phyloP scores from a whole-genome alignment of 1,140 invertebrate genomes.

The Melitaea cinxia region DNA sequence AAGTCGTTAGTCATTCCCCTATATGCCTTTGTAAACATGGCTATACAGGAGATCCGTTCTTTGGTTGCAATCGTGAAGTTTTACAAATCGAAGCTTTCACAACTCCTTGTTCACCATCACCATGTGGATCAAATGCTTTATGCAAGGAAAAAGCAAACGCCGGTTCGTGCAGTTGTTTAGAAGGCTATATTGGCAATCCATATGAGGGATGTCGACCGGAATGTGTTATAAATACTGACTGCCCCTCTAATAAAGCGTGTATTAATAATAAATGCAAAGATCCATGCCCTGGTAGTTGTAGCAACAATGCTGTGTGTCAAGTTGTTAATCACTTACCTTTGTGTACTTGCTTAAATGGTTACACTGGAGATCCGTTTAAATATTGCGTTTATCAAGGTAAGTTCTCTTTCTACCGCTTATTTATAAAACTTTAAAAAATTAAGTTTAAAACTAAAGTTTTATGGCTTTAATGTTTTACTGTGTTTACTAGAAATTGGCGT shows the following conservation, averaged over 20 bases:
- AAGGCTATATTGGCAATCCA: conserved; percentile 87
- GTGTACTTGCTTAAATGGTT: conserved; percentile 86
- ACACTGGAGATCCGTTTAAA: conserved; percentile 88
- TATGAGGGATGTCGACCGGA: conserved; percentile 88
- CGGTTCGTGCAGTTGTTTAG: conserved; percentile 85
- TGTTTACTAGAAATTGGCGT: too few species aligned
- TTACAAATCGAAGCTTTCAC: conserved; percentile 59
- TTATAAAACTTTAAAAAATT: too few species aligned
- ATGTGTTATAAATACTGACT: conserved; percentile 87
- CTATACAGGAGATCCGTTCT: conserved; percentile 86
- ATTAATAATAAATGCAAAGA: conserved; percentile 84
- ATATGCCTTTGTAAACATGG: conserved; percentile 86
- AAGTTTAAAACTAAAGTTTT: too few species aligned
- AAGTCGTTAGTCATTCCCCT: conserved; percentile 89
- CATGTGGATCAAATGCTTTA: conserved; percentile 87
- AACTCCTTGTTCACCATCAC: conserved; percentile 85
- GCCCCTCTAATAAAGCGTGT: conserved; percentile 84
- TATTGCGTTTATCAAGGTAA: conserved; percentile 83
- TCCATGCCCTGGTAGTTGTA: conserved; percentile 85
- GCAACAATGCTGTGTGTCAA: conserved; percentile 84
- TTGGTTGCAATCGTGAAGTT: conserved; percentile 78
- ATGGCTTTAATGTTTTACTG: too few species aligned
- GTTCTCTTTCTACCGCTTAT: conserved; percentile 9
- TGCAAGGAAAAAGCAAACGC: conserved; percentile 86
- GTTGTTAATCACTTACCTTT: conserved; percentile 85